These are phyloP conservation scores for Rhea americana DNA, from an alignment of 2,113 vertebrate species.

Conservation along the genomic window DNA sequence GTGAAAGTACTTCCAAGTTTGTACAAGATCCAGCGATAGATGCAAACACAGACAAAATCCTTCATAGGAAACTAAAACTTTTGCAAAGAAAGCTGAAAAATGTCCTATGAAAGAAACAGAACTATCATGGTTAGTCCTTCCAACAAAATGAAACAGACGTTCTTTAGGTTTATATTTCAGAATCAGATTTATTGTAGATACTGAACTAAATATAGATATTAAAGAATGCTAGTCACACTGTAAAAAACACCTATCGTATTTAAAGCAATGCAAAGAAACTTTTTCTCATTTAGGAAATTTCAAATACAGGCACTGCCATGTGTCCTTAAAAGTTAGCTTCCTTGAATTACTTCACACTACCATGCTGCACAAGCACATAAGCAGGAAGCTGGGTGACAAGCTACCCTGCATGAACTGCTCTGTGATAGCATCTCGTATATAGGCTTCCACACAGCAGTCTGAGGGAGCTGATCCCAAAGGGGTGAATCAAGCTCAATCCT, in stretches of 20 bases:
- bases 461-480: neutral
- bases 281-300: neutral
- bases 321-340: neutral
- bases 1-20: slow-evolving; percentile 58
- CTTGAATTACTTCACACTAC: neutral
- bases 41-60: slow-evolving; percentile 63
- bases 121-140: slow-evolving; percentile 13
- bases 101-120: slow-evolving; percentile 40
- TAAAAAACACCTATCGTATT: slow-evolving; percentile 1
- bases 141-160: slow-evolving; percentile 45
- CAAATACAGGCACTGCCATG: neutral
- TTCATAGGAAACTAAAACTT: slow-evolving; percentile 49
- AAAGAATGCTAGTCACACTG: slow-evolving; percentile 5
- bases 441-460: neutral
- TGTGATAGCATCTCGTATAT: neutral
- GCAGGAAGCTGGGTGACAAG: neutral
- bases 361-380: neutral
- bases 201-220: slow-evolving; percentile 50
- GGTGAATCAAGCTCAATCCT: neutral
- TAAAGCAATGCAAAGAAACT: neutral
- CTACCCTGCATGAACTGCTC: neutral
- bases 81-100: slow-evolving; percentile 51
- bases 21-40: slow-evolving; percentile 54
- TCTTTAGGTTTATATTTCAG: slow-evolving; percentile 22
- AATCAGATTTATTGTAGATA: slow-evolving; percentile 42